These are phyloP conservation scores for Amblyjoppa fuscipennis DNA, from an alignment of 2,888 invertebrate species.

Conservation along the genomic window DNA sequence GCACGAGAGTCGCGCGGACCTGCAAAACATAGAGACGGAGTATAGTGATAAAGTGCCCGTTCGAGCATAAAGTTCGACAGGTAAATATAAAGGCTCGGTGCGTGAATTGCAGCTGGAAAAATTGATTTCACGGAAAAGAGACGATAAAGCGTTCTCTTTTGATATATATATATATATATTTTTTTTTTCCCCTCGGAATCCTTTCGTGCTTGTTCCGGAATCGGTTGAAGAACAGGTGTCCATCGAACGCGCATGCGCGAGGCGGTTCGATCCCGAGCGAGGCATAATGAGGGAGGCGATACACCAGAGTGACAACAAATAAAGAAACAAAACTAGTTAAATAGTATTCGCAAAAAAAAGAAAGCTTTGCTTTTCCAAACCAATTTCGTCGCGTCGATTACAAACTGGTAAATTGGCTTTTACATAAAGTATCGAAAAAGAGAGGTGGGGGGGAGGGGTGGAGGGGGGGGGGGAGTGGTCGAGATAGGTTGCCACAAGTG, in stretches of 20 bases:
- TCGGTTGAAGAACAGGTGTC: no score
- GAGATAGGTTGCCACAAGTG: slow-evolving; percentile 27
- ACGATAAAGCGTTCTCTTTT: slow-evolving; percentile 14
- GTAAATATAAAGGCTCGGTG: slow-evolving; percentile 34
- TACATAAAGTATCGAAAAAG: slow-evolving; percentile 49
- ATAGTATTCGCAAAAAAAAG: not conserved
- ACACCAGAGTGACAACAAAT: not conserved
- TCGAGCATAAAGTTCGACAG: slow-evolving; percentile 38
- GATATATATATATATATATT: not conserved
- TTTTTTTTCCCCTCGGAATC: not conserved
- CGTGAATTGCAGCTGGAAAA: slow-evolving; percentile 33
- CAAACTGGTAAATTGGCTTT: slow-evolving; percentile 41
- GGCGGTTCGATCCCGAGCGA: not conserved
- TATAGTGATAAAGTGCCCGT: slow-evolving; percentile 40
- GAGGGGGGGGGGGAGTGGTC: not conserved
- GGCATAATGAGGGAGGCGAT: not conserved
- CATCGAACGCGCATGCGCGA: not conserved
- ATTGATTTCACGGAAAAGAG: slow-evolving; percentile 26
- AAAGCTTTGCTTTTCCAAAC: slow-evolving; percentile 7
- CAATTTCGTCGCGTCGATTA: slow-evolving; percentile 42
- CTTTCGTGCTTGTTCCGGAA: no score
- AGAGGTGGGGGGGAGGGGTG: not conserved
- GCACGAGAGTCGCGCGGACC: not conserved
- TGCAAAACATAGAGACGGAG: slow-evolving; percentile 21
- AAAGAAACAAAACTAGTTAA: not conserved